These are phyloP conservation scores for Actias luna DNA, from an alignment of 2,888 invertebrate genomes.

Conservation along the genomic window DNA sequence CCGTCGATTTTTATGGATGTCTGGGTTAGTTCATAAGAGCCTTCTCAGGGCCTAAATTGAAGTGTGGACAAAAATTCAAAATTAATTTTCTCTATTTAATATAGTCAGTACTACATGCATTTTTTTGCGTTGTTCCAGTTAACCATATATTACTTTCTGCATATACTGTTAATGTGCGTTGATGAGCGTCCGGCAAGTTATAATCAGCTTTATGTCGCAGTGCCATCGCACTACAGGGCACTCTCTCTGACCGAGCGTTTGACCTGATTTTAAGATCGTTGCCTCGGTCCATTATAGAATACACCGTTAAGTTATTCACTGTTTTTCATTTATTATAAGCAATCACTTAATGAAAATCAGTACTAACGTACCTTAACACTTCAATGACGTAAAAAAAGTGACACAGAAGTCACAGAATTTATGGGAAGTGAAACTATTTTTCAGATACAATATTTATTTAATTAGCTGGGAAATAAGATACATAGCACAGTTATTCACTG, in stretches of 20 bases:
- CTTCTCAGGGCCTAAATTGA: too few species aligned
- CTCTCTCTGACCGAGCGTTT: conserved; percentile 14
- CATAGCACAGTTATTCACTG: not conserved
- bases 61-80: not conserved
- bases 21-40: too few species aligned
- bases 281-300: not conserved
- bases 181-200: conserved; percentile 1
- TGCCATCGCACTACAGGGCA: not conserved
- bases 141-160: not conserved
- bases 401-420: too few species aligned
- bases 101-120: too few species aligned
- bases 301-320: not conserved
- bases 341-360: not conserved
- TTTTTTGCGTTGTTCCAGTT: not conserved
- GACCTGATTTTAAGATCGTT: conserved; percentile 18
- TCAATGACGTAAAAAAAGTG: too few species aligned
- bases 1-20: too few species aligned
- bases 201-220: conserved; percentile 4
- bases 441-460: too few species aligned
- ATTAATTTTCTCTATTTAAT: too few species aligned
- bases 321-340: not conserved
- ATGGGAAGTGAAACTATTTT: too few species aligned
- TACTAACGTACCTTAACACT: not conserved
- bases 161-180: not conserved
- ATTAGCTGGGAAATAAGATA: too few species aligned